A percentile compares a stretch with the other conserved stretches of the same genome.
These are phyloP conservation scores for Chrysopilus asiliformis DNA, from an alignment of 2,888 invertebrate species.

Conservation along the genomic window DNA sequence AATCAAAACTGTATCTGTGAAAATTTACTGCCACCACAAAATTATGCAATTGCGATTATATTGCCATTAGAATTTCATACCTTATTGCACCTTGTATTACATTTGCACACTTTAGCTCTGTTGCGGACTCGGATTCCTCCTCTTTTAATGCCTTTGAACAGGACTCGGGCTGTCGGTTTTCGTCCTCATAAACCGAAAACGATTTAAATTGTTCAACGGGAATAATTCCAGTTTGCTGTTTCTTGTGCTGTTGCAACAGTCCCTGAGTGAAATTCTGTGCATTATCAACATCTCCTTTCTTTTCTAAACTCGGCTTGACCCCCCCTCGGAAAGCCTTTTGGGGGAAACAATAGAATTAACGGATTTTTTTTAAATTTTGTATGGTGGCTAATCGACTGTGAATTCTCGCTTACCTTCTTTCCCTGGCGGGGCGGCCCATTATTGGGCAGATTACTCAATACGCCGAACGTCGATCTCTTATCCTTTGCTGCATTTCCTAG, in stretches of 20 bases:
- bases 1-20: too few species aligned
- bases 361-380: slow-evolving; percentile 13
- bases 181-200: slow-evolving; percentile 62
- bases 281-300: slow-evolving; percentile 12
- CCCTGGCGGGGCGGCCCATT: slow-evolving; percentile 7
- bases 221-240: slow-evolving; percentile 17
- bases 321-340: slow-evolving; percentile 26
- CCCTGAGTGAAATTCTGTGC: background rate
- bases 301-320: slow-evolving; percentile 16
- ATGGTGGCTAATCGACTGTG: slow-evolving; percentile 6
- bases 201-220: slow-evolving; percentile 63
- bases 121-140: background rate
- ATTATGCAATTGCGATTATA: too few species aligned
- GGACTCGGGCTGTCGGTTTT: too few species aligned
- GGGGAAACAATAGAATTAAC: slow-evolving; percentile 8
- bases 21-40: too few species aligned
- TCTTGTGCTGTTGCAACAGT: background rate
- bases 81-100: slow-evolving; percentile 11
- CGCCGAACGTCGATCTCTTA: slow-evolving; percentile 17
- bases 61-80: slow-evolving; percentile 4
- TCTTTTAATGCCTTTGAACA: slow-evolving; percentile 11
- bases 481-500: too few species aligned
- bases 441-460: slow-evolving; percentile 14
- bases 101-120: slow-evolving; percentile 3
- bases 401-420: slow-evolving; percentile 30